These are phyloP conservation scores for Drosophila antonietae DNA, from an alignment of 2,888 invertebrate species.

Conservation along the genomic window DNA sequence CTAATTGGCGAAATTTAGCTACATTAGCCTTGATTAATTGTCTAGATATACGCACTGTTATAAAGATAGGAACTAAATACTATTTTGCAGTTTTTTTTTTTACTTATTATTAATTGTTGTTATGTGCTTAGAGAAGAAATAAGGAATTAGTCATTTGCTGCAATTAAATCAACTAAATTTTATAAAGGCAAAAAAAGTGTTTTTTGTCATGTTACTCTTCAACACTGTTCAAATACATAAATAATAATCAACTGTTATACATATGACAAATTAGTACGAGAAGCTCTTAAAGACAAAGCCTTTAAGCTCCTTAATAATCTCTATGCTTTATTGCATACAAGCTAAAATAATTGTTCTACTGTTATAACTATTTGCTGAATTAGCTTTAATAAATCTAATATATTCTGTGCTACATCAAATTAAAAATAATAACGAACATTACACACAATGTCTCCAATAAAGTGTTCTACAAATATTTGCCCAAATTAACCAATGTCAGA, in stretches of 20 bases:
- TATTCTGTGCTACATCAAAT: neutral
- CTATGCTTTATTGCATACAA: neutral
- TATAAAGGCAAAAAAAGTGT: no score
- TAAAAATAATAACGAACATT: neutral
- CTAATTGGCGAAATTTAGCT: neutral
- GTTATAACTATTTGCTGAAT: neutral
- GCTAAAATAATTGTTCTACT: neutral
- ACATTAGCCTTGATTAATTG: neutral
- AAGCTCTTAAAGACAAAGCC: no score
- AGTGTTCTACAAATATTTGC: conserved; percentile 18
- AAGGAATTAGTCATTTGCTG: neutral
- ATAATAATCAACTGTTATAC: neutral
- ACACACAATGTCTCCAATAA: neutral
- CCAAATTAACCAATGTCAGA: neutral
- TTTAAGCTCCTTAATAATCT: neutral
- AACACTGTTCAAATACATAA: neutral
- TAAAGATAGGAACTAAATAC: neutral
- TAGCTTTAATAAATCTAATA: neutral
- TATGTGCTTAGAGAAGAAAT: neutral
- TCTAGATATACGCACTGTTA: no score
- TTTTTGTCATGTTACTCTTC: neutral
- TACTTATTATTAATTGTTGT: neutral
- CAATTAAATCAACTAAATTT: no score
- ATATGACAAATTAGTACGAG: neutral
- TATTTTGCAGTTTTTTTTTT: neutral